Conservation (phyloP, 2,888 invertebrate genomes). For the Metallyticus violacea region DNA sequence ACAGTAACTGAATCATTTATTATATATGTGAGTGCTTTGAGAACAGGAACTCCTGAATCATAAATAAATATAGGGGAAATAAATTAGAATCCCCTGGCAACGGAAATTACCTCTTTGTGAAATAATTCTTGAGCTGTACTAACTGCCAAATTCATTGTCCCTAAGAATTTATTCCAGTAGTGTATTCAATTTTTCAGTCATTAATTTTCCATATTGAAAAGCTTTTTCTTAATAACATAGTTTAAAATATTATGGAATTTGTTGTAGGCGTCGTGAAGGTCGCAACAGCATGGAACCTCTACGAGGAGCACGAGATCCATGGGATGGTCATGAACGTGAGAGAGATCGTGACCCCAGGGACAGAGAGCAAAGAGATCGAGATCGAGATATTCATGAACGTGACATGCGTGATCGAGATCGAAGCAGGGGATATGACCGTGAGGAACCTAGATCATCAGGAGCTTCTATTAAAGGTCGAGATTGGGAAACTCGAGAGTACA, state of each 20-base stretch:
- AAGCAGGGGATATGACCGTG: conserved; percentile 39
- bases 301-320: conserved; percentile 16
- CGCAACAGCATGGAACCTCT: conserved; percentile 29
- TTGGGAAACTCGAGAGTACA: conserved; percentile 33
- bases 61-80: no score
- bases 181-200: no score
- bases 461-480: conserved; percentile 31
- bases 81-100: no score
- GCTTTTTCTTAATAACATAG: not conserved
- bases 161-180: no score
- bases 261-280: conserved; percentile 24
- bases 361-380: conserved; percentile 25
- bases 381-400: conserved; percentile 26
- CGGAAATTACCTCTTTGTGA: no score
- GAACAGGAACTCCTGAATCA: no score
- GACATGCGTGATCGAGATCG: conserved; percentile 35
- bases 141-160: no score
- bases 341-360: not conserved
- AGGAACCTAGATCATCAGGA: conserved; percentile 24
- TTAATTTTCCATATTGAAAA: no score
- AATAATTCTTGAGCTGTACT: no score
- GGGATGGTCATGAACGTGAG: conserved; percentile 24
- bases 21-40: no score
- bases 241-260: not conserved
- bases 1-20: no score